Evolutionary conservation across 2,113 vertebrate species (phyloP).

Genomic region (Cyphomyrus plagiostoma): DNA sequence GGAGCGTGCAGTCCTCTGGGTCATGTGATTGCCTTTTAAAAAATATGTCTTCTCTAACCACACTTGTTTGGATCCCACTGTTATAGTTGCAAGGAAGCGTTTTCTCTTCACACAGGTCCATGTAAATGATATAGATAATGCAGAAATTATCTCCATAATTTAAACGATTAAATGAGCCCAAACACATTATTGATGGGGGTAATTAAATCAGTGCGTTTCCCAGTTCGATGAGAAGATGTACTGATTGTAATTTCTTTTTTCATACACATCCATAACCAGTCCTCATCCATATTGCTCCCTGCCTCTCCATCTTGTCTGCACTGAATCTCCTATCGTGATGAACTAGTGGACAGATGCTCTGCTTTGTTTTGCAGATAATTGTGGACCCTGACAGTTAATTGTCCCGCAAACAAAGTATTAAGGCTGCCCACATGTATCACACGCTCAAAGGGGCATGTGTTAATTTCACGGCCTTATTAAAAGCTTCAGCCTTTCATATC

Average conservation of each 20-base stretch:
- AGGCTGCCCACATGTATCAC: constrained; percentile 43
- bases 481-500: constrained; percentile 53
- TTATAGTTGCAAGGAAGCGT: background rate
- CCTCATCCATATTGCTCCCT: background rate
- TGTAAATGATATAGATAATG: constrained; percentile 10
- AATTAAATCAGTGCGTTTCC: constrained; percentile 5
- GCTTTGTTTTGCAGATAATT: constrained; percentile 5
- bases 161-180: constrained; percentile 23
- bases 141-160: constrained; percentile 14
- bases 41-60: background rate
- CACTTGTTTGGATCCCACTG: background rate
- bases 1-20: background rate
- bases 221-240: constrained; percentile 7
- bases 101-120: background rate
- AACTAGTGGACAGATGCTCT: background rate
- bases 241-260: background rate
- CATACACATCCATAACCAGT: background rate
- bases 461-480: constrained; percentile 56
- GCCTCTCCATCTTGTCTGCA: background rate
- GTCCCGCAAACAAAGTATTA: constrained; percentile 41
- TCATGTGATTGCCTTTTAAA: background rate
- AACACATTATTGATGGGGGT: constrained; percentile 20
- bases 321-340: background rate
- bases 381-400: constrained; percentile 1
- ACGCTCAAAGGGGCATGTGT: constrained; percentile 43